A percentile compares a stretch with the other conserved stretches of the same genome.
Evolutionary conservation across 2,113 vertebrate species (phyloP).

Genomic region (Ammodramus savannarum): DNA sequence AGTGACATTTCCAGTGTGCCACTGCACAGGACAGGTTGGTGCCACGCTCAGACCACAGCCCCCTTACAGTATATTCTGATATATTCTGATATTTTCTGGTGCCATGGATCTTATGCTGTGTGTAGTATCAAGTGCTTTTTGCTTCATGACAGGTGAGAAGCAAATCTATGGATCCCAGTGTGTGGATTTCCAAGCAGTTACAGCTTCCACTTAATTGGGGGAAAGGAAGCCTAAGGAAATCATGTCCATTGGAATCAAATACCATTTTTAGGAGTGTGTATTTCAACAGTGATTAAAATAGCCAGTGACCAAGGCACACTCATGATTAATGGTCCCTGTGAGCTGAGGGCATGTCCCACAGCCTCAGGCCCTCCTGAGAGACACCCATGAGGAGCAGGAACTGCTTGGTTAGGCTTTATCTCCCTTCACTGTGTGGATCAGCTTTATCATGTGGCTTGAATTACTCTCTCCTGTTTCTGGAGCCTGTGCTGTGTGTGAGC

Average conservation of each 20-base stretch:
- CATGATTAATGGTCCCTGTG: conserved; percentile 11
- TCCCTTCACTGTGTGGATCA: not conserved
- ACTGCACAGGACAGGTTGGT: not conserved
- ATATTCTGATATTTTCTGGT: too few relatives aligned
- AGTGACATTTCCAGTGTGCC: not conserved
- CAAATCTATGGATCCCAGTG: not conserved
- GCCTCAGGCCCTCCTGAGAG: not conserved
- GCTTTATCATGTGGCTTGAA: not conserved
- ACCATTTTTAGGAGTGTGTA: conserved; percentile 52
- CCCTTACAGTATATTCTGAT: not conserved
- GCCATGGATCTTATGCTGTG: accelerated
- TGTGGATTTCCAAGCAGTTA: not conserved
- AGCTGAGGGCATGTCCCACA: not conserved
- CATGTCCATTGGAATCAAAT: conserved; percentile 39
- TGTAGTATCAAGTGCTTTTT: not conserved
- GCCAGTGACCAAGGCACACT: not conserved
- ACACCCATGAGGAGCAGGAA: not conserved
- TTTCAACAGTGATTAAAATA: conserved; percentile 51
- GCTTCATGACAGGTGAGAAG: not conserved
- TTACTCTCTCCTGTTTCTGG: not conserved
- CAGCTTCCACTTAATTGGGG: not conserved
- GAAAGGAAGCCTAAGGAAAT: conserved; percentile 40
- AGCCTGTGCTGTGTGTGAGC: not conserved
- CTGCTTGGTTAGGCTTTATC: not conserved
- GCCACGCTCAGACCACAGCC: not conserved